Base-by-base conservation (phyloP, 2,797 vertebrate genomes). In the Pangasius macronema region DNA sequence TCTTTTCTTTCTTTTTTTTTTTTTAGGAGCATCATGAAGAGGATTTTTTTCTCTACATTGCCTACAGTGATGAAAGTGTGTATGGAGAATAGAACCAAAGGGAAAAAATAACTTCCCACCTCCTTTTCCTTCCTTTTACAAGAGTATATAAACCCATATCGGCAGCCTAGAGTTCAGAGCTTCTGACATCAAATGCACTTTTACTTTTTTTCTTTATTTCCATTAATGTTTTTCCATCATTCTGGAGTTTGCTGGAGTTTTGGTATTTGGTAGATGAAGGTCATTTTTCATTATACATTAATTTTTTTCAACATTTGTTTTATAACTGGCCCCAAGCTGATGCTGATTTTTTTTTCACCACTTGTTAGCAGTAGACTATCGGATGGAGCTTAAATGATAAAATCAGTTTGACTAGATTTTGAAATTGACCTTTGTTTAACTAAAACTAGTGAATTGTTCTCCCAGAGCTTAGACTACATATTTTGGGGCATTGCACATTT, bases 1-100 rank as follows among this genome's bases (percentile, higher is more conserved):
- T 20, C 14, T 68, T 3, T 39, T 61, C 24, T 49, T 0, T 18
- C 39, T 73, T 55, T 18, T 53, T 20, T 63, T 22, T 22, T 55
- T 85, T 87, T 59, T 83, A 96, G 96, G 96, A 96, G 87, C 96
- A 97, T 80, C 96, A 96, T 0, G 96, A 97, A 91, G 96, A 97
- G 90, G 96, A 96, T 85, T 97, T 96, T 91, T 97, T 97, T 93
- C 95, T 96, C 11, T 97, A 96, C 93, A 97, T 97, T 82, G 96
- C 96, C 68, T 97, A 97, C 94, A 96, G 96, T 87, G 96, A 97
- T 42, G 95, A 97, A 91, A 96, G 95, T 67, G 96, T 96, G 87
- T 96, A 96, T 2, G 96, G 96, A 84, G 87, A 91, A 79, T 91
- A 91, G 75, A 90, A 76, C 86, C 90, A 89, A 90, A 90, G 67